Conservation (phyloP, 2,113 vertebrate genomes). For the Cebidichthys violaceus region DNA sequence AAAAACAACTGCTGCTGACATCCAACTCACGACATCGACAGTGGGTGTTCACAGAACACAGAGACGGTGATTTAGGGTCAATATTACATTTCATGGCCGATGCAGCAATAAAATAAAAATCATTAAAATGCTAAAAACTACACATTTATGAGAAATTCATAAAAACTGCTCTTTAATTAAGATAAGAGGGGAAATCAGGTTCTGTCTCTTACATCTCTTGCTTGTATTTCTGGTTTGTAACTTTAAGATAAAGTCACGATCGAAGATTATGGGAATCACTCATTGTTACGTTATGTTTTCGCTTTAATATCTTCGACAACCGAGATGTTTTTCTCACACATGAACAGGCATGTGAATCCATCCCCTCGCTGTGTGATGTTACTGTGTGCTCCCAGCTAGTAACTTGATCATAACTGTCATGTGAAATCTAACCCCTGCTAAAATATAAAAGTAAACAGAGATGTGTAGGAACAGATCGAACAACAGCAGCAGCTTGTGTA, state of each 20-base stretch:
- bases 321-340: slow-evolving; percentile 1
- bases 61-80: not conserved
- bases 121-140: slow-evolving; percentile 7
- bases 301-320: not conserved
- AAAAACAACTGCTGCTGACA: slow-evolving; percentile 45
- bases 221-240: not conserved
- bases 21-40: slow-evolving; percentile 37
- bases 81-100: slow-evolving; percentile 4
- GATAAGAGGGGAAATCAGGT: not conserved
- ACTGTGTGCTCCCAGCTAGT: not conserved
- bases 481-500: not conserved
- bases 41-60: not conserved
- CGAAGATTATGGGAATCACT: not conserved
- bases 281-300: not conserved
- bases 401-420: not conserved
- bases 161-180: not conserved
- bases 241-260: not conserved
- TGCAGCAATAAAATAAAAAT: slow-evolving; percentile 8
- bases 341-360: slow-evolving; percentile 1
- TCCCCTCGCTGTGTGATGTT: not conserved
- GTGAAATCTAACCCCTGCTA: not conserved
- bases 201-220: not conserved
- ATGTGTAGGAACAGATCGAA: not conserved
- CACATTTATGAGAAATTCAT: not conserved
- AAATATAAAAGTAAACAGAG: not conserved